Base-by-base conservation (phyloP, 2,888 invertebrate species). In the Rhagonycha fulva region DNA sequence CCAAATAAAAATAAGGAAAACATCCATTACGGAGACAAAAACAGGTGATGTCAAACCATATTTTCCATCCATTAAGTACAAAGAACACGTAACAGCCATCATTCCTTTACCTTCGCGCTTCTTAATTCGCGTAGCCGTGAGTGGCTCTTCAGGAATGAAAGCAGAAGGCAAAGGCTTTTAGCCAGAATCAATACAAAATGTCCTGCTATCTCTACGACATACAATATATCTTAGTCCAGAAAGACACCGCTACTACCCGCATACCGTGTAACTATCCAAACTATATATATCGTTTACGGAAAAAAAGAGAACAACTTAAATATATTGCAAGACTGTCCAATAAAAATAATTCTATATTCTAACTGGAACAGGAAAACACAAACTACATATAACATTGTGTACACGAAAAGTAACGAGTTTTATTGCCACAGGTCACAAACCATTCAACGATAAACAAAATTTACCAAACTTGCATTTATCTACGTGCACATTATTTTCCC, bases 131-230 rank as follows among this genome's bases (percentile, higher is more conserved):
- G 72, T 79, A 76, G 73, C 75, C 75, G 71, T 77, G 80, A 78
- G 78, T 79, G 78, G 74, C 75, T 79, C 80, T 82, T 82, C 83
- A 83, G 81, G 82, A 82, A 81, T 80, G 78, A 82, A 82, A 83
- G 82, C 76, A 75, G 74, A 75, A 80, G 80, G 78, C 82, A 82
- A 83, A 83, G 82, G 87, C 87, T 87, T 87, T 87, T 87, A 86
- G 85, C 84, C 82, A 82, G 85, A 87, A 87, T 87, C 87, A 85
- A 87, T 86, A 86, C 84, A 85, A 86, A 84, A 85, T 84, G 82
- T 82, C 84, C 84, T 83, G 82, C 83, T 85, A 86, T 86, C 86
- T 84, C 83, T 78, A 78, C 83, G 82, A 85, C 86, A 86, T 87
- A 47, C 47, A 47, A 47, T 47, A 85, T 86, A 86, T 87, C 86